Percentiles rank a stretch among this genome's conserved stretches.
phyloP scores from a whole-genome alignment of 2,113 vertebrate genomes.

The Cygnus buccinator region DNA sequence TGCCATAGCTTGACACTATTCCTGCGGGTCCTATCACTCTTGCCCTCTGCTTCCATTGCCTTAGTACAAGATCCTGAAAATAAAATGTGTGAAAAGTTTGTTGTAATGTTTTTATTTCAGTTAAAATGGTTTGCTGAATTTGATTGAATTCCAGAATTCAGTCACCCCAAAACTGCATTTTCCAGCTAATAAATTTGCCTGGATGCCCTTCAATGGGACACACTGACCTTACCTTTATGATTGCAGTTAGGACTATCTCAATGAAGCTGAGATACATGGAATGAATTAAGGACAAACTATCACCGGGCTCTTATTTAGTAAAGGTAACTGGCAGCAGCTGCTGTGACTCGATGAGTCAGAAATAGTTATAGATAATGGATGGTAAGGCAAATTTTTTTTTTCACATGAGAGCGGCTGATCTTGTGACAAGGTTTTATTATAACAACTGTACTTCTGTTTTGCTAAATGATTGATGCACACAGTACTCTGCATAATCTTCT shows the following conservation, averaged over 20 bases:
- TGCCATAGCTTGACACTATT: no score
- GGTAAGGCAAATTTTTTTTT: constrained; percentile 25
- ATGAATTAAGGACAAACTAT: not conserved
- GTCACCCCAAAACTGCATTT: not conserved
- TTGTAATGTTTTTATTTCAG: not conserved
- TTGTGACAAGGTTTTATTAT: not conserved
- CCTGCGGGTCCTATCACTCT: no score
- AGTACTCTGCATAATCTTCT: not conserved
- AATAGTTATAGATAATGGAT: constrained; percentile 1
- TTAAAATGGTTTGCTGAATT: not conserved
- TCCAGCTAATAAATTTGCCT: not conserved
- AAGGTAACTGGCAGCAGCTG: not conserved
- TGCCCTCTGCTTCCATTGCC: not conserved
- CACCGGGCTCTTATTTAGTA: not conserved
- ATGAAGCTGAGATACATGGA: not conserved
- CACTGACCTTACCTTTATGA: not conserved
- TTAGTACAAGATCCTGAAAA: not conserved
- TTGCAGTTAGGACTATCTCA: not conserved
- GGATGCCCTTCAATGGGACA: not conserved
- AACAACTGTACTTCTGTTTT: constrained; percentile 1
- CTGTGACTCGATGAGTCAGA: not conserved
- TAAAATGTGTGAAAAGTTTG: not conserved
- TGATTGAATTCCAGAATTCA: not conserved
- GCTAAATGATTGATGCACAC: not conserved
- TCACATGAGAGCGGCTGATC: not conserved